Percentiles rank a stretch among this genome's conserved stretches.
These are phyloP conservation scores for Acanthurus leucopareius DNA, from an alignment of 2,797 vertebrate species.

Conservation along the genomic window DNA sequence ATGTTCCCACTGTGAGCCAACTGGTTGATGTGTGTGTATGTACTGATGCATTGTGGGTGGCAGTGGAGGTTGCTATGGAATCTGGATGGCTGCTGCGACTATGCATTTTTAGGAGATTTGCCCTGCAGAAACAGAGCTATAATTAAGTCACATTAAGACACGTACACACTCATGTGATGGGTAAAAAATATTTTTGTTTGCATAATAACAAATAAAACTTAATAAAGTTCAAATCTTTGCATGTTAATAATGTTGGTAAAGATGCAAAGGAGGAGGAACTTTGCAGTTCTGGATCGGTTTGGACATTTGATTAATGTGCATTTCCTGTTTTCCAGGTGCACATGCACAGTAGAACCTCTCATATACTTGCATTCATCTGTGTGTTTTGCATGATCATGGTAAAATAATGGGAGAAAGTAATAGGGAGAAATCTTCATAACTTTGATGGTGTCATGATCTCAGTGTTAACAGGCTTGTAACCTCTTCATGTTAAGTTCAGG, in stretches of 20 bases:
- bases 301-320: too few relatives aligned
- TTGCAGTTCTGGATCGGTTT: neutral
- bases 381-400: too few relatives aligned
- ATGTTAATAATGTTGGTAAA: neutral
- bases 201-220: neutral
- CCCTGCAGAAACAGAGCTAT: too few relatives aligned
- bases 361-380: too few relatives aligned
- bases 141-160: neutral
- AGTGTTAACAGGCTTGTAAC: neutral
- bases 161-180: neutral
- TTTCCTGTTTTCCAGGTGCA: neutral
- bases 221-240: too few relatives aligned
- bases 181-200: neutral
- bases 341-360: too few relatives aligned
- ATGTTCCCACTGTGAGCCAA: constrained; percentile 43
- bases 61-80: constrained; percentile 5
- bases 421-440: neutral
- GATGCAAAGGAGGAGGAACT: neutral
- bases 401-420: too few relatives aligned
- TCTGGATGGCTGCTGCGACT: neutral
- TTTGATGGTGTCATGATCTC: neutral
- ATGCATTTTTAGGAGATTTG: neutral
- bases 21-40: constrained; percentile 23
- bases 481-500: neutral
- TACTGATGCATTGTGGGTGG: constrained; percentile 32